A percentile compares a stretch with the other conserved stretches of the same genome.
Evolutionary conservation across 2,888 invertebrate genomes (phyloP).

Genomic region (Buathra laborator): DNA sequence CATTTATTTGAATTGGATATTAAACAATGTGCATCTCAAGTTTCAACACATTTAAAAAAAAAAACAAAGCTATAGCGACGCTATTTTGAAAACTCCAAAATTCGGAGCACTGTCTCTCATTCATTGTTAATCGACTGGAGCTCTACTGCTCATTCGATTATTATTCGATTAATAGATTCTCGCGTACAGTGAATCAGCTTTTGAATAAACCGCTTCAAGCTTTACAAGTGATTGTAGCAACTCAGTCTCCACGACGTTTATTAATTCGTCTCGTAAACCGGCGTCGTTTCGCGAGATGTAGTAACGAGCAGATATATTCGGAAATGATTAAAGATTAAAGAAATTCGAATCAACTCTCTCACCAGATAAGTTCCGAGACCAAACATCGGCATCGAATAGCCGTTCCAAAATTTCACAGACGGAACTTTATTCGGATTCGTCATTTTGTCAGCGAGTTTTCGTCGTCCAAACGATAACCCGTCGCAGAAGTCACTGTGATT

Average conservation of each 20-base stretch:
- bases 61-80: too few species aligned
- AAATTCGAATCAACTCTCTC: conserved; percentile 53
- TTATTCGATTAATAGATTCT: not conserved
- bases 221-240: conserved; percentile 7
- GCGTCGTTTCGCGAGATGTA: not conserved
- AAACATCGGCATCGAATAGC: conserved; percentile 82
- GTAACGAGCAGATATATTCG: too few species aligned
- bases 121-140: too few species aligned
- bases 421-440: conserved; percentile 71
- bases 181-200: not conserved
- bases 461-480: not conserved
- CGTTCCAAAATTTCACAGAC: conserved; percentile 81
- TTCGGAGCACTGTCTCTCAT: too few species aligned
- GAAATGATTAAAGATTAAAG: not conserved
- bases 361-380: conserved; percentile 85
- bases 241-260: not conserved
- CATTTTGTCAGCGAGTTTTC: conserved; percentile 22
- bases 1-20: too few species aligned
- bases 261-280: conserved; percentile 11
- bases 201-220: conserved; percentile 13
- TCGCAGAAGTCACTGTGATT: conserved; percentile 1
- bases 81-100: not conserved
- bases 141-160: too few species aligned
- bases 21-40: too few species aligned
- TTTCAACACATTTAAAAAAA: too few species aligned